A percentile compares a stretch with the other conserved stretches of the same genome.
phyloP scores from a whole-genome alignment of 1,140 invertebrate species.

The Tetragnatha versicolor region DNA sequence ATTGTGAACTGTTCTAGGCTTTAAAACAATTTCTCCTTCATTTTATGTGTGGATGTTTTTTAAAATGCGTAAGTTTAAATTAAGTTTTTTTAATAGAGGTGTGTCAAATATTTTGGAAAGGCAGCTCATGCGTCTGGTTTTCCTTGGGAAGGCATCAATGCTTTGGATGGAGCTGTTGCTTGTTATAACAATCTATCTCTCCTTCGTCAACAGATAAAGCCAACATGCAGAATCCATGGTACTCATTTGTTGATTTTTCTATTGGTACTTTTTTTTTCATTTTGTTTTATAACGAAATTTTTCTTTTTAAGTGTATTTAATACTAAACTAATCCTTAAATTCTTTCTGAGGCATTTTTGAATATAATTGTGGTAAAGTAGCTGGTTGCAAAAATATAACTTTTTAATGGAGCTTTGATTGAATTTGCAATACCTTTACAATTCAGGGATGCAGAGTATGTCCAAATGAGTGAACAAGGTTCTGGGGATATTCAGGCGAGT shows the following conservation, averaged over 20 bases:
- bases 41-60: too few relatives aligned
- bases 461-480: too few relatives aligned
- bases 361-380: background rate
- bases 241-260: too few relatives aligned
- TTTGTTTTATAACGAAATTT: background rate
- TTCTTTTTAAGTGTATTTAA: background rate
- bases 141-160: conserved; percentile 61
- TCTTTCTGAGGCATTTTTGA: background rate
- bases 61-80: too few relatives aligned
- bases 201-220: conserved; percentile 59
- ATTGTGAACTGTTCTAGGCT: too few relatives aligned
- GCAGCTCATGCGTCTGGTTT: conserved; percentile 58
- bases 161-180: conserved; percentile 59
- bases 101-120: conserved; percentile 57
- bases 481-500: too few relatives aligned
- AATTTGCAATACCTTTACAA: too few relatives aligned
- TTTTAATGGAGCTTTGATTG: too few relatives aligned
- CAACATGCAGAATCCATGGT: conserved; percentile 59
- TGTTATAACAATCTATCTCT: conserved; percentile 58
- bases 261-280: too few relatives aligned
- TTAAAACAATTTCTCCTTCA: too few relatives aligned
- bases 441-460: too few relatives aligned
- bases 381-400: background rate
- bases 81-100: conserved; percentile 54
- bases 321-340: background rate